Conservation (phyloP, 2,888 invertebrate genomes). For the Erannis defoliaria region DNA sequence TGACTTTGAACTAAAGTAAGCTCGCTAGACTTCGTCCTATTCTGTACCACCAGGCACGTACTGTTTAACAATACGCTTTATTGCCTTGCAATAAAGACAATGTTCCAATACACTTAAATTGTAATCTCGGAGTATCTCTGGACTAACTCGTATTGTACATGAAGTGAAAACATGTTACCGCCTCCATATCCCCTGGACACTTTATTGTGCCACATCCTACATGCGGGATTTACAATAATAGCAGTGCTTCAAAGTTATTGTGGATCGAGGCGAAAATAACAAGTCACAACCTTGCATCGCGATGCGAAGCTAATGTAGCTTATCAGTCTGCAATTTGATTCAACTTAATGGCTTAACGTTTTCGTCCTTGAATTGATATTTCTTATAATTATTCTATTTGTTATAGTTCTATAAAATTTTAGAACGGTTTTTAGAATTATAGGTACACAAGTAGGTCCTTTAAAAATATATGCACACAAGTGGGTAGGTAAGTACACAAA, state of each 20-base stretch:
- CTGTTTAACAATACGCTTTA: conserved; percentile 40
- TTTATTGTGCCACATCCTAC: conserved; percentile 47
- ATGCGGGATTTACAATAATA: conserved; percentile 42
- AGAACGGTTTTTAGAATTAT: neutral
- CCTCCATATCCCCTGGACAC: conserved; percentile 43
- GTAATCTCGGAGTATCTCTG: conserved; percentile 45
- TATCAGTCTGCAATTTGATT: conserved; percentile 13
- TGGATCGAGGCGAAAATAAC: conserved; percentile 38
- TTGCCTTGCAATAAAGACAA: conserved; percentile 35
- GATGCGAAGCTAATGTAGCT: conserved; percentile 10
- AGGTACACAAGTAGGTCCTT: no score
- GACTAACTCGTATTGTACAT: conserved; percentile 40
- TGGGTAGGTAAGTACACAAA: no score
- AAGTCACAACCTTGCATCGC: conserved; percentile 21
- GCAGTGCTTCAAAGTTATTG: conserved; percentile 40
- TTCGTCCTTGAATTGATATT: neutral
- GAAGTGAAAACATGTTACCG: conserved; percentile 42
- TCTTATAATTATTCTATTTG: no score
- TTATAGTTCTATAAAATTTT: neutral
- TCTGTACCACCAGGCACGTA: conserved; percentile 26
- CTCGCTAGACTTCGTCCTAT: conserved; percentile 13
- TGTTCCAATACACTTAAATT: conserved; percentile 26
- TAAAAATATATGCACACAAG: no score
- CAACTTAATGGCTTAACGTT: neutral
- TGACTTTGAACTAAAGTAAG: conserved; percentile 55